Evolutionary conservation across 2,888 invertebrate species (phyloP).

Genomic region (Galerucella calmariensis): DNA sequence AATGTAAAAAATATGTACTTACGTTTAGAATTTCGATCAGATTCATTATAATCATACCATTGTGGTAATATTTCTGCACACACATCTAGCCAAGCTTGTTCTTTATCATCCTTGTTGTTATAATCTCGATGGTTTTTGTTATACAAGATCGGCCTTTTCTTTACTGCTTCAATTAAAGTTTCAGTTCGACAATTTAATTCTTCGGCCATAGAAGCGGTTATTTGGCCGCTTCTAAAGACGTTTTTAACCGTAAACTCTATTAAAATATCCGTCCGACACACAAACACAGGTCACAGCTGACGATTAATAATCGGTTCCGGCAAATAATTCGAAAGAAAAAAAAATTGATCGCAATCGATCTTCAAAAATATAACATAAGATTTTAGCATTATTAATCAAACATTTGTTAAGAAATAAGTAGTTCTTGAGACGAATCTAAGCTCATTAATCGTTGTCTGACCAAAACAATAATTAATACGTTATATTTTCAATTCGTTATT

Average conservation of each 20-base stretch:
- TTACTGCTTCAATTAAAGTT: conserved; percentile 17
- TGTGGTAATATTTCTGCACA: conserved; percentile 21
- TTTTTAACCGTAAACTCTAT: conserved; percentile 10
- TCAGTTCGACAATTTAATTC: conserved; percentile 13
- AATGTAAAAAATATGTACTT: background rate
- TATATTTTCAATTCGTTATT: too few species aligned
- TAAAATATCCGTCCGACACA: conserved; percentile 20
- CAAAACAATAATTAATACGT: too few species aligned
- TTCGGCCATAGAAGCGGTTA: conserved; percentile 22
- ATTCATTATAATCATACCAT: conserved; percentile 10
- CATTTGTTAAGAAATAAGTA: too few species aligned
- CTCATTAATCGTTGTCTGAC: too few species aligned
- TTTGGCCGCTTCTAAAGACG: conserved; percentile 21
- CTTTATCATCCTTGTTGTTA: conserved; percentile 22
- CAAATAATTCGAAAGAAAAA: background rate
- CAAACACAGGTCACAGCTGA: conserved; percentile 8
- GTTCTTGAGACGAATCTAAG: too few species aligned
- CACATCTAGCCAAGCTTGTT: conserved; percentile 19
- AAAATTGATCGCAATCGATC: background rate
- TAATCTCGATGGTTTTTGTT: conserved; percentile 20
- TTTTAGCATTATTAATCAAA: background rate
- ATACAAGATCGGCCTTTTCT: conserved; percentile 15
- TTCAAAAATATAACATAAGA: background rate
- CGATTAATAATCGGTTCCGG: background rate
- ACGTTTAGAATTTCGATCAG: conserved; percentile 22